phyloP scores from a whole-genome alignment of 2,888 invertebrate species.

The Eilema griseolum region DNA sequence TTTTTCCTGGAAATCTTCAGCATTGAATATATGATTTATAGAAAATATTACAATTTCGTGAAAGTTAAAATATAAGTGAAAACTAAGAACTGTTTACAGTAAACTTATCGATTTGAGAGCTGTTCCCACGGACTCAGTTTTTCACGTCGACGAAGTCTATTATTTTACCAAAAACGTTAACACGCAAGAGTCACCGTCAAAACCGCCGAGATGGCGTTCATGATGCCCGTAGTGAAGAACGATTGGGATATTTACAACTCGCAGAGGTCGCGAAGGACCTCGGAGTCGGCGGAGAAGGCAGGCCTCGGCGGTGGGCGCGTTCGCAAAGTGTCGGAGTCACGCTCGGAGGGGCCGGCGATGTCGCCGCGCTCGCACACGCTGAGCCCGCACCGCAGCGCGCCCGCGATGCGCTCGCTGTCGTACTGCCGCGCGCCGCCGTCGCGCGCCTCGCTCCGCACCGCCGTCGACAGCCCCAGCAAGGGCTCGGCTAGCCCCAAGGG shows the following conservation, averaged over 20 bases:
- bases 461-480: conserved; percentile 89
- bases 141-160: conserved; percentile 60
- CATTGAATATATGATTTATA: conserved; percentile 52
- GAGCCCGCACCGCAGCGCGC: conserved; percentile 89
- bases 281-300: conserved; percentile 88
- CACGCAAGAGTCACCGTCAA: conserved; percentile 74
- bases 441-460: conserved; percentile 88
- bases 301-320: conserved; percentile 79
- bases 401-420: conserved; percentile 88
- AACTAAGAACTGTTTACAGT: conserved; percentile 22
- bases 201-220: conserved; percentile 93
- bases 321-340: conserved; percentile 91
- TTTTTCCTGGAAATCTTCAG: conserved; percentile 55
- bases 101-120: conserved; percentile 66
- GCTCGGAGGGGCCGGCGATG: conserved; percentile 91
- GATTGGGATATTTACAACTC: conserved; percentile 97
- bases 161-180: conserved; percentile 79
- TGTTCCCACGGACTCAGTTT: conserved; percentile 60
- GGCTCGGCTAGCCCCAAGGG: conserved; percentile 89
- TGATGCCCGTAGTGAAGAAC: conserved; percentile 98
- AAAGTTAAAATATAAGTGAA: conserved; percentile 50
- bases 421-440: conserved; percentile 84
- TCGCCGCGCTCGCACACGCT: conserved; percentile 87
- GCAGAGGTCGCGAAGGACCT: conserved; percentile 91
- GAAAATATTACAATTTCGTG: conserved; percentile 50